Conservation (phyloP, 2,113 vertebrate genomes). For the Brachyhypopomus occidentalis region DNA sequence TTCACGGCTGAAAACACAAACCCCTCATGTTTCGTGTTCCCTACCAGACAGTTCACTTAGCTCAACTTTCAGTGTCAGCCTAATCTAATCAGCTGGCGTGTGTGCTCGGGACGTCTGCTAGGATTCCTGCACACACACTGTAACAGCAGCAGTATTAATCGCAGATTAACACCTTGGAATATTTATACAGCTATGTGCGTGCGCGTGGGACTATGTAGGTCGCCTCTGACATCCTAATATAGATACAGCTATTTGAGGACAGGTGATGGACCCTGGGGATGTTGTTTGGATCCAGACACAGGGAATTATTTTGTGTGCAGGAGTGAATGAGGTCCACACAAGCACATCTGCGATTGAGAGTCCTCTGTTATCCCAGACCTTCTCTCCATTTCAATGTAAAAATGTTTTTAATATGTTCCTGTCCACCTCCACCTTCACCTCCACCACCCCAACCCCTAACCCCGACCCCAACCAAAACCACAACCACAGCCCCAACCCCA, state of each 20-base stretch:
- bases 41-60: background rate
- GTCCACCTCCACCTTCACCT: too few species aligned
- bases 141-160: background rate
- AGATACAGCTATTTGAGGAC: background rate
- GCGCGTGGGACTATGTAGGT: constrained; percentile 19
- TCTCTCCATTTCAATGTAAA: too few species aligned
- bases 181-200: background rate
- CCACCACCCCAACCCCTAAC: too few species aligned
- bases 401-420: too few species aligned
- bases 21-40: background rate
- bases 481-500: too few species aligned
- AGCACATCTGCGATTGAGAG: too few species aligned
- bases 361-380: too few species aligned
- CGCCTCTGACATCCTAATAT: constrained; percentile 15
- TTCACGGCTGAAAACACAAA: too few species aligned
- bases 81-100: background rate
- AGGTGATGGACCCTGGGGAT: background rate
- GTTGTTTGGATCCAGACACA: background rate
- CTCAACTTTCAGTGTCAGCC: background rate
- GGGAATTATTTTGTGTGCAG: background rate
- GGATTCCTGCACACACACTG: background rate
- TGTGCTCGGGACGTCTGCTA: background rate
- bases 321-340: too few species aligned
- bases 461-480: too few species aligned
- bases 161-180: background rate